A percentile compares a stretch with the other conserved stretches of the same genome.
Conservation (phyloP, 1,140 invertebrate species). For the Argopecten irradians region DNA sequence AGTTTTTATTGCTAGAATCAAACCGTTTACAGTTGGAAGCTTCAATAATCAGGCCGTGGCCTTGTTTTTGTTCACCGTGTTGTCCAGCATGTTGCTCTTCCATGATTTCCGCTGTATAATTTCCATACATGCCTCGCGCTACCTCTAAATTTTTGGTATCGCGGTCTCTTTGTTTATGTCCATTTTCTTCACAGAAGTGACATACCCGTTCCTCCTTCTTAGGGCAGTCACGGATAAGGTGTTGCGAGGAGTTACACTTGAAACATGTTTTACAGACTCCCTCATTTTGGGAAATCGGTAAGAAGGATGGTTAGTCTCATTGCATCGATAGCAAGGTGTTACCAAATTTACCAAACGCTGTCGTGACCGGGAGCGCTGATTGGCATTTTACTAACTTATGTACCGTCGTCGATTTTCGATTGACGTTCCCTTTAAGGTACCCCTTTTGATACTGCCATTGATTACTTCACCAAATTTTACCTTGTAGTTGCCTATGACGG, state of each 20-base stretch:
- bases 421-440: too few relatives aligned
- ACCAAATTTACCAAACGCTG: too few relatives aligned
- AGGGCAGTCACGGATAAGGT: neutral
- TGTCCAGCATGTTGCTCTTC: too few relatives aligned
- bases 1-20: too few relatives aligned
- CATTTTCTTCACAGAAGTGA: neutral
- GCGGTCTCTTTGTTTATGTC: neutral
- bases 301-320: neutral
- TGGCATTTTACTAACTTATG: too few relatives aligned
- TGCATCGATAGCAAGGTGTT: neutral
- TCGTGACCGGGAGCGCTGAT: too few relatives aligned
- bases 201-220: neutral
- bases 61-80: neutral
- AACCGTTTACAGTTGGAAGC: constrained; percentile 33
- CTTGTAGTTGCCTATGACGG: neutral
- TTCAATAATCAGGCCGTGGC: too few relatives aligned
- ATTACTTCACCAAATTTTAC: neutral
- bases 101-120: neutral
- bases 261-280: neutral
- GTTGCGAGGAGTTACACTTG: neutral
- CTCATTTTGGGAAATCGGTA: neutral
- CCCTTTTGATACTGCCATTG: too few relatives aligned
- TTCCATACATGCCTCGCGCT: neutral
- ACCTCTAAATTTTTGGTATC: neutral
- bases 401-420: too few relatives aligned